Conservation (phyloP, 2,113 vertebrate genomes). For the Aptenodytes forsteri region DNA sequence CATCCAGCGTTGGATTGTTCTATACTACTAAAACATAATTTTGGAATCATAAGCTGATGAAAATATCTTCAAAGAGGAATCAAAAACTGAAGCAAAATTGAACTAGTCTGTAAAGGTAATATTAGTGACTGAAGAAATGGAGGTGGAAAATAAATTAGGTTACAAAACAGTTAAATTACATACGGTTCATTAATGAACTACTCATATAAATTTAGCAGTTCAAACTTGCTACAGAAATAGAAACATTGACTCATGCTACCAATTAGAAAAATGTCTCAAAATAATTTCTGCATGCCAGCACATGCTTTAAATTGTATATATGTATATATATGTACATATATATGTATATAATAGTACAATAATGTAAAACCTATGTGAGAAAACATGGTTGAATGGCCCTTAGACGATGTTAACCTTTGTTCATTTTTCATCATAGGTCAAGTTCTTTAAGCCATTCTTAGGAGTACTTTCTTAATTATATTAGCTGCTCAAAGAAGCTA, state of each 20-base stretch:
- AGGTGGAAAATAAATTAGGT: not conserved
- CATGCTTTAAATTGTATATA: not conserved
- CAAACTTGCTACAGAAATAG: not conserved
- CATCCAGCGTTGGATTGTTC: not conserved
- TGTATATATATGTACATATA: not conserved
- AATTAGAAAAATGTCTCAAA: not conserved
- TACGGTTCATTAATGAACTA: not conserved
- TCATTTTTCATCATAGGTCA: not conserved
- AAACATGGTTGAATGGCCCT: not conserved
- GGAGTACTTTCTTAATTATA: not conserved
- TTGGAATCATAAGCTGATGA: not conserved
- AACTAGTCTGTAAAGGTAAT: not conserved
- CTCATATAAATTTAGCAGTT: not conserved
- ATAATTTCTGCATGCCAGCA: not conserved
- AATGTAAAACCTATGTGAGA: not conserved
- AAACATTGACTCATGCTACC: not conserved
- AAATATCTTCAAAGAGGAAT: not conserved
- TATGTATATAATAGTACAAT: not conserved
- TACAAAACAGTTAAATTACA: not conserved
- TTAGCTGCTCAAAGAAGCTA: conserved; percentile 94
- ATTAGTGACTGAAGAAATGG: not conserved
- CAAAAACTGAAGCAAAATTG: not conserved
- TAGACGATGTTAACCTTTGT: not conserved
- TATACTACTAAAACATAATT: not conserved
- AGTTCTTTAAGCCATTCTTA: not conserved